A percentile compares a stretch with the other conserved stretches of the same genome.
phyloP scores from a whole-genome alignment of 2,113 vertebrate genomes.

The Chloebia gouldiae region DNA sequence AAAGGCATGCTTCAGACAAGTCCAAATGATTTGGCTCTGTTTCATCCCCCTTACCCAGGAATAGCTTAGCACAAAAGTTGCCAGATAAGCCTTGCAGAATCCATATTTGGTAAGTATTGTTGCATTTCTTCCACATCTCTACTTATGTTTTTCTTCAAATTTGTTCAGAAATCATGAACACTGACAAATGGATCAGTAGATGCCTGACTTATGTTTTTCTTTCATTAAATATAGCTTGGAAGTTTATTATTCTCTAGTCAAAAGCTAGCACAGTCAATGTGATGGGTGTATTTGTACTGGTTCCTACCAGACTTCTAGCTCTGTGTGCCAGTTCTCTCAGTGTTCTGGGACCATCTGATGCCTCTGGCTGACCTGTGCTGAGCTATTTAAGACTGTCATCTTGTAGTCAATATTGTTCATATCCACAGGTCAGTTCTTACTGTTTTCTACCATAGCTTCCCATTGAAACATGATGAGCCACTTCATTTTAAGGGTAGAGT shows the following conservation, averaged over 20 bases:
- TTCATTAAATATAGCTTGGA: conserved; percentile 22
- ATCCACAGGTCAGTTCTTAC: not conserved
- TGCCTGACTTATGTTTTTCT: conserved; percentile 18
- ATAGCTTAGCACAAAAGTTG: conserved; percentile 5
- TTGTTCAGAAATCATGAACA: not conserved
- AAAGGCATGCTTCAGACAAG: not conserved
- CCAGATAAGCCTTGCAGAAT: not conserved
- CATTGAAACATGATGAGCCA: not conserved
- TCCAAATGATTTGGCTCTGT: not conserved
- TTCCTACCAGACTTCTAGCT: not conserved
- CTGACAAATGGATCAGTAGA: not conserved
- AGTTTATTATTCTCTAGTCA: conserved; percentile 62
- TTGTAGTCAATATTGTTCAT: not conserved
- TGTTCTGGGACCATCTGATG: not conserved
- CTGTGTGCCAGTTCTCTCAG: not conserved
- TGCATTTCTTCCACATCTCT: conserved; percentile 6
- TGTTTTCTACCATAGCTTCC: not conserved
- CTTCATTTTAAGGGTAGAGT: not conserved
- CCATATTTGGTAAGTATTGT: conserved; percentile 39
- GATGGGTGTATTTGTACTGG: conserved; percentile 18
- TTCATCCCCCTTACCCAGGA: not conserved
- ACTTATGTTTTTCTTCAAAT: not conserved
- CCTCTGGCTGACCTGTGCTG: not conserved
- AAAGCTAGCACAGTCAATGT: not conserved
- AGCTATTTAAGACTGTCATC: not conserved